These are phyloP conservation scores for Bubo bubo DNA, from an alignment of 2,113 vertebrate genomes.

Conservation along the genomic window DNA sequence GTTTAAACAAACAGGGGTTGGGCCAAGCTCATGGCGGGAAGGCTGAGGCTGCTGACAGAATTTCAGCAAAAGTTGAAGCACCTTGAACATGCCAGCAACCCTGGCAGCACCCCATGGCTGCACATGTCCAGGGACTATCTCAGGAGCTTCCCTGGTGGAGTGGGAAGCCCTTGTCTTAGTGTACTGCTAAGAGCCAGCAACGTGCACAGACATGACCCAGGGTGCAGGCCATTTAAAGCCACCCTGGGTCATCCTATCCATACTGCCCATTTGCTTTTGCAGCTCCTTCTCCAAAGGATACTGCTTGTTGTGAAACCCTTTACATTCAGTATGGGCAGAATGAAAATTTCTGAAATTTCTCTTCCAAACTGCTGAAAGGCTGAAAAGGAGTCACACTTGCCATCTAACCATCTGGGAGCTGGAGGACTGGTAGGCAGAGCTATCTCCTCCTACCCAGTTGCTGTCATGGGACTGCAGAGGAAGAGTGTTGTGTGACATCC, in stretches of 20 bases:
- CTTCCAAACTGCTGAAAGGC: not conserved
- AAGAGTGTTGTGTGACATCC: constrained; percentile 56
- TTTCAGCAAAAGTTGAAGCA: not conserved
- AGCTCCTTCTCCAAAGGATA: not conserved
- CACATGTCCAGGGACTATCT: not conserved
- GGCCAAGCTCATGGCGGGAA: not conserved
- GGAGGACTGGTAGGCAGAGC: not conserved
- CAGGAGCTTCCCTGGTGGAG: rapidly evolving
- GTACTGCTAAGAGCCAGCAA: not conserved
- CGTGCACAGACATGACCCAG: not conserved
- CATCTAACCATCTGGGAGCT: not conserved
- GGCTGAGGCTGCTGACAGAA: not conserved
- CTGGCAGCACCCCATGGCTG: not conserved
- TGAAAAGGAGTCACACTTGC: not conserved
- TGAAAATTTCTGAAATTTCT: not conserved
- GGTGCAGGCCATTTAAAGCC: not conserved
- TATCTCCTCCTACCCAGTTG: not conserved
- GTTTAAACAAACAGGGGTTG: not conserved
- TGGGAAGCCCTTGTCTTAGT: not conserved
- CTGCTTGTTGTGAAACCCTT: not conserved
- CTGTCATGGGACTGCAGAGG: not conserved
- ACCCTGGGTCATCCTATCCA: not conserved
- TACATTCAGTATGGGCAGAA: not conserved
- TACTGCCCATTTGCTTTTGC: rapidly evolving
- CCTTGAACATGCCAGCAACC: not conserved